Base-by-base conservation (phyloP, 2,797 vertebrate genomes). In the Takifugu rubripes region DNA sequence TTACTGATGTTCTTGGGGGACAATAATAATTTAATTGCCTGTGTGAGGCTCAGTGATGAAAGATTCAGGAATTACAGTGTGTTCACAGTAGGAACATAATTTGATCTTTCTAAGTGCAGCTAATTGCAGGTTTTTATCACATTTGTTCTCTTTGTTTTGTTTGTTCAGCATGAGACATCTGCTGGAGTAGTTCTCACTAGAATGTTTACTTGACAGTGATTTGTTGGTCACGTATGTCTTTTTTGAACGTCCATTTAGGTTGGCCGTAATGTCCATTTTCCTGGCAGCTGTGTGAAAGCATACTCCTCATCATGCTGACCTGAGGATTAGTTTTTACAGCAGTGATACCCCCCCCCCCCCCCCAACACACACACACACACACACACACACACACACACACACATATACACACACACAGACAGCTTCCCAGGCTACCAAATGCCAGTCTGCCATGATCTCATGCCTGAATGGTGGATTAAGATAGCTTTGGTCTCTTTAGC, bases 401-500 rank as follows among this genome's bases (percentile, higher is more conserved):
- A 21, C 21, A 21, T 1, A 21, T 1, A 21, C 21, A 21, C 21
- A 21, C 21, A 21, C 21, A 21, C 49, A 4, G 4, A 10, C 57
- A 16, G 73, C 25, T 64, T 50, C 49, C 51, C 60, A 64, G 60
- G 48, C 73, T 67, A 61, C 64, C 70, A 71, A 81, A 73, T 77
- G 74, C 61, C 65, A 72, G 70, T 72, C 57, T 68, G 53, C 59
- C 4, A 8, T 47, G 2, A 53, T 59, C 54, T 77, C 31, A 74
- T 69, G 61, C 54, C 50, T 26, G 36, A 40, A 40, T 6, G 43
- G 31, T 42, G 43, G 63, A 76, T 72, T 66, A 70, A 16, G 61
- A 5, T 16, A 50, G 74, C 55, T 74, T 77, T 59, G 25, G 24
- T 58, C 60, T 66, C 70, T 64, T 68, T 77, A 84, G 71, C 62